phyloP scores from a whole-genome alignment of 2,113 vertebrate genomes.

The Melanerpes formicivorus region DNA sequence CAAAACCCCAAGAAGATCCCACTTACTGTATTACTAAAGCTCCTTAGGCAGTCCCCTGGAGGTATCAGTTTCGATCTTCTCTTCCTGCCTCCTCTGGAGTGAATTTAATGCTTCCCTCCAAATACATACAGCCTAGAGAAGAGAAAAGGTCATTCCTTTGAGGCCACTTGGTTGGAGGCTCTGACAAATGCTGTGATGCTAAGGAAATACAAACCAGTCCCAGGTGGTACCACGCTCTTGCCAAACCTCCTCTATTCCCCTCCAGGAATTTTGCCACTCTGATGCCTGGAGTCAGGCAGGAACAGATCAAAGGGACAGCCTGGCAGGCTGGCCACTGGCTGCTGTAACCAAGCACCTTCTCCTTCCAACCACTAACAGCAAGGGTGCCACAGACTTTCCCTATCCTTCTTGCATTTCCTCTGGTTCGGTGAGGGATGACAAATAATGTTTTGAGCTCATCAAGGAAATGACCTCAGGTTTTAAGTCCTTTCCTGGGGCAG shows the following conservation, averaged over 20 bases:
- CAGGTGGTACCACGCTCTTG: background rate
- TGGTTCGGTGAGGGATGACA: slow-evolving; percentile 29
- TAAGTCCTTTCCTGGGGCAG: slow-evolving; percentile 49
- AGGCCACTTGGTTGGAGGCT: background rate
- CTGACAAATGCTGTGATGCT: background rate
- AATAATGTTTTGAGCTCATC: slow-evolving; percentile 47
- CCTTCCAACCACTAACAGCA: background rate
- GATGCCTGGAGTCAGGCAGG: background rate
- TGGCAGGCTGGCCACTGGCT: background rate
- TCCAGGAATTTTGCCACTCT: background rate
- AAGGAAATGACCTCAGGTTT: slow-evolving; percentile 67
- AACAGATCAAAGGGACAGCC: background rate
- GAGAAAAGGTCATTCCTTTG: background rate
- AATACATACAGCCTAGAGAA: background rate
- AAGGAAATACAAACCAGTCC: background rate
- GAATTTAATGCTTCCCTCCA: background rate
- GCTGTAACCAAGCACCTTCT: background rate
- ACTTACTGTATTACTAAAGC: background rate
- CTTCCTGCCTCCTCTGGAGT: background rate
- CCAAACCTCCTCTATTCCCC: background rate
- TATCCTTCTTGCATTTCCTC: slow-evolving; percentile 2
- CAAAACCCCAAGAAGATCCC: fast-evolving
- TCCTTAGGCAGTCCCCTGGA: background rate
- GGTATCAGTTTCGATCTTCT: background rate
- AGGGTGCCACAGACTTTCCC: background rate